These are phyloP conservation scores for Elgaria multicarinata DNA, from an alignment of 2,113 vertebrate genomes.

Conservation along the genomic window DNA sequence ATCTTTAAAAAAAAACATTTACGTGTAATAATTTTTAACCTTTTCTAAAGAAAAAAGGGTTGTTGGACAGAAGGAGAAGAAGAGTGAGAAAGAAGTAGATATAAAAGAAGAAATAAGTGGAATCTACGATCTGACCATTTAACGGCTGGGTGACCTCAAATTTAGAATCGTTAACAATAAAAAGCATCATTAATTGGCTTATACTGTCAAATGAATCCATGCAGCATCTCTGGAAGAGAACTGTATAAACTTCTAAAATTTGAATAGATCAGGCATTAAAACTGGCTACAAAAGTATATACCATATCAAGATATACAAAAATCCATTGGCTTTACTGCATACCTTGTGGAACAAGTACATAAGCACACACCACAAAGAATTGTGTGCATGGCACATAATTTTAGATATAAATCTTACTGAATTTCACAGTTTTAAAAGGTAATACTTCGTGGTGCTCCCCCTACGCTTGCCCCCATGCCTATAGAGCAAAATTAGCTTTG, in stretches of 20 bases:
- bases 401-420: neutral
- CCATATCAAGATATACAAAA: neutral
- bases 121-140: neutral
- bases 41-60: neutral
- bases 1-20: constrained; percentile 15
- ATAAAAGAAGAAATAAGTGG: neutral
- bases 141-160: neutral
- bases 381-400: constrained; percentile 16
- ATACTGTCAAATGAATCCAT: neutral
- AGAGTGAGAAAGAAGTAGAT: neutral
- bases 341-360: constrained; percentile 35
- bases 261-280: neutral
- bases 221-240: constrained; percentile 10
- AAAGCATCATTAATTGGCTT: neutral
- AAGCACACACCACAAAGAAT: neutral
- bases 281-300: neutral
- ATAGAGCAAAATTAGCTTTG: neutral
- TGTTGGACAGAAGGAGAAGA: constrained; percentile 21
- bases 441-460: neutral
- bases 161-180: neutral
- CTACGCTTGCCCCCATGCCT: neutral
- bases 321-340: constrained; percentile 26
- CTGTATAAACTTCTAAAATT: neutral
- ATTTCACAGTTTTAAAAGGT: neutral
- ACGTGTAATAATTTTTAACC: no score